Conservation (phyloP, 2,797 vertebrate genomes). For the Otolemur crassicaudatus region DNA sequence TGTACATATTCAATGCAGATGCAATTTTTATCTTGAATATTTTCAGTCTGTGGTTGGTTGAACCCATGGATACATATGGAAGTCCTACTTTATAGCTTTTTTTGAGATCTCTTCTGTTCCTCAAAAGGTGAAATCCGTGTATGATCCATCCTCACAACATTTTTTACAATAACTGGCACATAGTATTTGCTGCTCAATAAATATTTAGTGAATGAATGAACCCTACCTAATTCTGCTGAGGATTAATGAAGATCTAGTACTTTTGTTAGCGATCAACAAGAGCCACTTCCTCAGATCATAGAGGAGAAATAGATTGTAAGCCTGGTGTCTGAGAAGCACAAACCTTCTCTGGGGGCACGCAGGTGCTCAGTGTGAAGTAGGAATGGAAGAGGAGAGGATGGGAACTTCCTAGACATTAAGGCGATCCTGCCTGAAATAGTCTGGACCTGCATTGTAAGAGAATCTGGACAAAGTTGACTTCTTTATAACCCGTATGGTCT, state of each 20-base stretch:
- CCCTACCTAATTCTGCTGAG: neutral
- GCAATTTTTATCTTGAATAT: neutral
- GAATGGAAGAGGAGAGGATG: neutral
- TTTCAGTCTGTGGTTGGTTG: neutral
- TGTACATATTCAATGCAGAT: neutral
- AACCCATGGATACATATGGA: neutral
- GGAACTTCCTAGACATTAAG: neutral
- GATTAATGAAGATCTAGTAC: neutral
- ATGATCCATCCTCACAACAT: neutral
- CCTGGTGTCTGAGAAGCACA: neutral
- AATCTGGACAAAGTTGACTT: neutral
- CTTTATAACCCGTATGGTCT: neutral
- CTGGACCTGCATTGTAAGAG: neutral
- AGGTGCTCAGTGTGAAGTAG: neutral
- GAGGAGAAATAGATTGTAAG: neutral
- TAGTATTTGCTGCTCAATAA: neutral
- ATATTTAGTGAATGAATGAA: neutral
- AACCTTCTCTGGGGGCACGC: neutral
- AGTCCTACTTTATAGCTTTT: neutral
- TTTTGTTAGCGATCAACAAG: slow-evolving; percentile 3
- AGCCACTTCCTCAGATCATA: neutral
- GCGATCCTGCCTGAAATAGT: neutral
- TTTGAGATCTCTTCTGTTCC: neutral
- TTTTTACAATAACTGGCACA: neutral
- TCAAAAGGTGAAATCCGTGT: neutral